Conservation (phyloP, 2,797 vertebrate species). For the Huso huso region DNA sequence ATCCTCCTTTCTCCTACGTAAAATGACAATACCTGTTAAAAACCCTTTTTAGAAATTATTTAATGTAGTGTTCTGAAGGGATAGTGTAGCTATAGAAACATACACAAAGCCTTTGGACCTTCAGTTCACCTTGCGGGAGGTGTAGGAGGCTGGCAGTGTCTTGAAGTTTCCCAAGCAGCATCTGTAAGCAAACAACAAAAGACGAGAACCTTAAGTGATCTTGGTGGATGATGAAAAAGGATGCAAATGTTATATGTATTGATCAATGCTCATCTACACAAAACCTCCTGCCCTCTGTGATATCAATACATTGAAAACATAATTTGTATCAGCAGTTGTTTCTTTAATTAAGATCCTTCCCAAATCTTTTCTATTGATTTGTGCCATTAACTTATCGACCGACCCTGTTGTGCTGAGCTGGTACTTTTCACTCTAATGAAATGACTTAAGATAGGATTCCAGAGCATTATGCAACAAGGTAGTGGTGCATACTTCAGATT, state of each 20-base stretch:
- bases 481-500: too few species aligned
- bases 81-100: constrained; percentile 48
- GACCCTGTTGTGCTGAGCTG: constrained; percentile 64
- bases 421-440: constrained; percentile 56
- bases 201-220: constrained; percentile 60
- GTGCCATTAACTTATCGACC: constrained; percentile 82
- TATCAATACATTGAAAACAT: constrained; percentile 82
- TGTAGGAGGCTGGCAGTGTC: constrained; percentile 35
- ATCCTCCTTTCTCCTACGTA: constrained; percentile 8
- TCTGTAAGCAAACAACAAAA: constrained; percentile 43
- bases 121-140: constrained; percentile 68
- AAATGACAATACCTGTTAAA: neutral
- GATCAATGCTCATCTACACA: constrained; percentile 57
- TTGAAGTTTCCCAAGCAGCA: constrained; percentile 43
- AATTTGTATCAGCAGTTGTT: constrained; percentile 93
- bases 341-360: constrained; percentile 92
- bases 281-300: constrained; percentile 42
- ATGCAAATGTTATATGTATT: constrained; percentile 75
- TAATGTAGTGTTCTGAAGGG: constrained; percentile 51
- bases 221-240: constrained; percentile 68
- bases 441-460: constrained; percentile 49
- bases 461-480: constrained; percentile 55
- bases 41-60: constrained; percentile 38
- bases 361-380: constrained; percentile 81
- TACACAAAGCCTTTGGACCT: constrained; percentile 54